Evolutionary conservation across 2,888 invertebrate genomes (phyloP).

Genomic region (Chrysolina haemoptera): DNA sequence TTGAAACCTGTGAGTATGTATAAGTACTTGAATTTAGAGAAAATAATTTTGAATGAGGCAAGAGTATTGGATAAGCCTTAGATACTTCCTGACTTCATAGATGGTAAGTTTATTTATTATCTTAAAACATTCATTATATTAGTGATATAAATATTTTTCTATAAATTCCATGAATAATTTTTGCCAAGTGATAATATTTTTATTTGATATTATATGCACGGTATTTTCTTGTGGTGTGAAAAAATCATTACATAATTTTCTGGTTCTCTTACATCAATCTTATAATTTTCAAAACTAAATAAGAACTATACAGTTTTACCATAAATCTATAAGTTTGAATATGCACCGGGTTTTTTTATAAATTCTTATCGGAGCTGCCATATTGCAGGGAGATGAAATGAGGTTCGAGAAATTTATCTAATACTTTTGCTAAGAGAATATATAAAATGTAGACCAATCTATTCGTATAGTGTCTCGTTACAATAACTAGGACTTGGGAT

Average conservation of each 20-base stretch:
- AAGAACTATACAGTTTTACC: too few species aligned
- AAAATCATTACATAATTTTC: too few species aligned
- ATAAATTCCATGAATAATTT: neutral
- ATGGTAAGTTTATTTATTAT: neutral
- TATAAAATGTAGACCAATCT: conserved; percentile 8
- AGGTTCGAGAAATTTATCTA: neutral
- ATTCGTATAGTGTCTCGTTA: neutral
- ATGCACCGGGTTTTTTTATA: too few species aligned
- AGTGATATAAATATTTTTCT: neutral
- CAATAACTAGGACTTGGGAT: neutral
- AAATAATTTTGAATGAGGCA: too few species aligned
- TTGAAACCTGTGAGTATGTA: too few species aligned
- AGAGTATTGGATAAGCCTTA: neutral
- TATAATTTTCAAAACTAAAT: too few species aligned
- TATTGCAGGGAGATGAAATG: neutral
- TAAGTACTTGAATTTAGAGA: too few species aligned
- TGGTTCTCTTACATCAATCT: too few species aligned
- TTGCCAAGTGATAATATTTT: neutral
- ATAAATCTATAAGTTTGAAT: too few species aligned
- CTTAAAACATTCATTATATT: neutral
- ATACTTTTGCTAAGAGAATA: neutral
- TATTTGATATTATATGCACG: neutral
- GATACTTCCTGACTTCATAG: neutral
- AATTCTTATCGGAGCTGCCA: too few species aligned
- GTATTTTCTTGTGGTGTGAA: neutral